Percentiles rank a stretch among this genome's conserved stretches.
Conservation (phyloP, 2,113 vertebrate genomes). For the Isurus oxyrinchus region DNA sequence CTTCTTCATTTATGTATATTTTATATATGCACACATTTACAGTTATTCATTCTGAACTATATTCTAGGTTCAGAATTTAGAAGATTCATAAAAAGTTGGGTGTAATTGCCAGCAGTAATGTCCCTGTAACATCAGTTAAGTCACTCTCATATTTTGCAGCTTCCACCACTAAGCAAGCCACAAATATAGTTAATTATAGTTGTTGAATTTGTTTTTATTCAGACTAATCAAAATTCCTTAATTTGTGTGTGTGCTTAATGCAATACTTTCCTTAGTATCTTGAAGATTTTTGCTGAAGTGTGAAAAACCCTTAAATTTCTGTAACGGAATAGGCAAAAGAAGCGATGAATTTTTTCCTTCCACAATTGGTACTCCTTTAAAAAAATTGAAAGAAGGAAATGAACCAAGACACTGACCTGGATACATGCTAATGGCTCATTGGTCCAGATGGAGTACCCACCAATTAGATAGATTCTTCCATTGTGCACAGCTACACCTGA, state of each 20-base stretch:
- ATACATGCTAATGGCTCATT: slow-evolving; percentile 96
- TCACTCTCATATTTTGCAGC: background rate
- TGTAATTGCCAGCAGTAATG: too few relatives aligned
- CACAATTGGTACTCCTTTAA: background rate
- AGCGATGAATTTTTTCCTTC: background rate
- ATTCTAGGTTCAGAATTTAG: too few relatives aligned
- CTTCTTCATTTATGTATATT: background rate
- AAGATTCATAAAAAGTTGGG: too few relatives aligned
- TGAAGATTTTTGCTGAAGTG: background rate
- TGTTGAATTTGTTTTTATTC: background rate
- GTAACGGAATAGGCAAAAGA: background rate
- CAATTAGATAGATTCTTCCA: slow-evolving; percentile 93
- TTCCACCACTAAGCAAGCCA: background rate
- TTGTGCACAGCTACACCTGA: slow-evolving; percentile 89
- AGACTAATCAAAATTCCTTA: background rate
- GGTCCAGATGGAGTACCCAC: slow-evolving; percentile 98
- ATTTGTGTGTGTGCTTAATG: background rate
- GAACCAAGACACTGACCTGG: slow-evolving; percentile 70
- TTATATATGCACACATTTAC: background rate
- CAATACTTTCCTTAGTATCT: background rate
- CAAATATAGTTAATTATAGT: background rate
- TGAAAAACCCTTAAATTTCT: background rate
- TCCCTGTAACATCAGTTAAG: background rate
- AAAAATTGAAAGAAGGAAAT: background rate
- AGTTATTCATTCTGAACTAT: background rate